Evolutionary conservation across 1,140 invertebrate species (phyloP).

Genomic region (Trichogramma pretiosum): DNA sequence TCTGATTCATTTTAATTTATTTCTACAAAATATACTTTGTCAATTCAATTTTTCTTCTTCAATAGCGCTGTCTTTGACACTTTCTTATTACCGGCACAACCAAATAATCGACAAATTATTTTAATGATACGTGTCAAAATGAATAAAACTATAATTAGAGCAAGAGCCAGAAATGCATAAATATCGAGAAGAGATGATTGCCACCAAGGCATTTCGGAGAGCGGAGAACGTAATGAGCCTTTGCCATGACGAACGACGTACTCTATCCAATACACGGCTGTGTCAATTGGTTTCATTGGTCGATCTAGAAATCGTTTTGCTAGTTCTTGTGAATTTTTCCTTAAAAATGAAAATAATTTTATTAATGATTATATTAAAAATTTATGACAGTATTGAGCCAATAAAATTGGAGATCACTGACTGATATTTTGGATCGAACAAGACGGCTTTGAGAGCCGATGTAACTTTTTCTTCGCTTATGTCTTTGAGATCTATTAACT

Average conservation of each 20-base stretch:
- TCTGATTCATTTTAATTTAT: no score
- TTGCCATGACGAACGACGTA: conserved; percentile 50
- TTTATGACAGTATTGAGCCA: neutral
- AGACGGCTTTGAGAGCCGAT: conserved; percentile 28
- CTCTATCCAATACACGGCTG: conserved; percentile 53
- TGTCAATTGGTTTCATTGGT: conserved; percentile 46
- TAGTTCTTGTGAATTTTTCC: no score
- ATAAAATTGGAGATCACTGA: no score
- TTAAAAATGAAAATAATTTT: neutral
- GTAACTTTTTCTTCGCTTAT: conserved; percentile 32
- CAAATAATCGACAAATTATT: no score
- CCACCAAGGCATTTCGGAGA: conserved; percentile 34
- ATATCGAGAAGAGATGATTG: conserved; percentile 37
- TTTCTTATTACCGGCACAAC: no score
- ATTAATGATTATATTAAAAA: neutral
- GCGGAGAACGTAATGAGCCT: conserved; percentile 30
- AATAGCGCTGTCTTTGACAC: no score
- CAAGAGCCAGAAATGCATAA: conserved; percentile 16
- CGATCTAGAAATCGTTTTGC: conserved; percentile 51
- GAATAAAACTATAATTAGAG: neutral
- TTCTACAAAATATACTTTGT: no score
- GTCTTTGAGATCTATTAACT: conserved; percentile 30
- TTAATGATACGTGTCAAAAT: neutral
- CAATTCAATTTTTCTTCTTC: no score
- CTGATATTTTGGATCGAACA: conserved; percentile 33